These are phyloP conservation scores for Drosophila aff. DNA, from an alignment of 1,140 invertebrate species.

Conservation along the genomic window DNA sequence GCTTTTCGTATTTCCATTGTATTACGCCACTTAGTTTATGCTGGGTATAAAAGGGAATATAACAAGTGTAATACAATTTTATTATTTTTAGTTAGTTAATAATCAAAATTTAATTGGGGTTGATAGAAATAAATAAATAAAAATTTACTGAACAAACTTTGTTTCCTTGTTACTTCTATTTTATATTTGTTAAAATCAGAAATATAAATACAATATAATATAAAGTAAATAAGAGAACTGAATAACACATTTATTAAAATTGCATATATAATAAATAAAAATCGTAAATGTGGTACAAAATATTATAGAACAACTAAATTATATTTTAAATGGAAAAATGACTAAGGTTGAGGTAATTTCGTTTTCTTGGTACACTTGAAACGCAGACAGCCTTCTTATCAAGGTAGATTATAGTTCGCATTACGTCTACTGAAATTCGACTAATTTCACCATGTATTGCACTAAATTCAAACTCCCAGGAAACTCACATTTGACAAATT, in stretches of 20 bases:
- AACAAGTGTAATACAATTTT: background rate
- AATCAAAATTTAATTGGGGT: too few relatives aligned
- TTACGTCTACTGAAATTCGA: background rate
- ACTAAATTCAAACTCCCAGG: background rate
- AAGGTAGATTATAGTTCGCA: background rate
- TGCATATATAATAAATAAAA: background rate
- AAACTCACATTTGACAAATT: conserved; percentile 64
- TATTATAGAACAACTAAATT: too few relatives aligned
- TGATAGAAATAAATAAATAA: too few relatives aligned
- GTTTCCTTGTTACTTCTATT: too few relatives aligned
- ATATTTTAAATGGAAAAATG: background rate
- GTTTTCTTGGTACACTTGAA: background rate
- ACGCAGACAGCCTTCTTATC: background rate
- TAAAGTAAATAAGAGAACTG: background rate
- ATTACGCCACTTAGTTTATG: conserved; percentile 81
- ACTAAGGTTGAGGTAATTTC: background rate
- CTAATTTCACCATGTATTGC: conserved; percentile 10
- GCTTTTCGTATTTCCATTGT: conserved; percentile 86
- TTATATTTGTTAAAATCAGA: background rate
- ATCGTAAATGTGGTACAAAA: too few relatives aligned
- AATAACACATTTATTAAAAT: background rate
- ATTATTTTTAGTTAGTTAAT: background rate
- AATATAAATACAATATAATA: background rate
- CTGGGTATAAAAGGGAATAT: conserved; percentile 28
- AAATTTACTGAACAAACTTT: too few relatives aligned